phyloP scores from a whole-genome alignment of 2,113 vertebrate species.

The Megaceryle torquata region DNA sequence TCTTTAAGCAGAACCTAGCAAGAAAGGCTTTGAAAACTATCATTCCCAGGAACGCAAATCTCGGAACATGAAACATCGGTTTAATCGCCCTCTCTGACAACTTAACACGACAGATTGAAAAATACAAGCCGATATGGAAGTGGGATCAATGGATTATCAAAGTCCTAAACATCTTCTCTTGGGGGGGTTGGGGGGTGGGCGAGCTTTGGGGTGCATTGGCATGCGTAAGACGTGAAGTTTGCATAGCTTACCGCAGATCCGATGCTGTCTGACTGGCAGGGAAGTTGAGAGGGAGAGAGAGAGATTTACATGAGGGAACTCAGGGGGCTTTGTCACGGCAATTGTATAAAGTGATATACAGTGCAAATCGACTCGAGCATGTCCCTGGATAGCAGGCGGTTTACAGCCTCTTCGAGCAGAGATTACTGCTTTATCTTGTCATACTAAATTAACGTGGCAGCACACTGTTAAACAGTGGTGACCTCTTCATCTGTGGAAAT shows the following conservation, averaged over 20 bases:
- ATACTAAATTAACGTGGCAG: slow-evolving; percentile 90
- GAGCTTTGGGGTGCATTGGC: slow-evolving; percentile 65
- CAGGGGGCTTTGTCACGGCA: slow-evolving; percentile 84
- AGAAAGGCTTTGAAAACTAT: slow-evolving; percentile 78
- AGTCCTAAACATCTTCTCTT: slow-evolving; percentile 78
- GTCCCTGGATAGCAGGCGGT: slow-evolving; percentile 80
- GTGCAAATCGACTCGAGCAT: slow-evolving; percentile 82
- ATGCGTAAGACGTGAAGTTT: slow-evolving; percentile 74
- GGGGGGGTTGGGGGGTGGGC: slow-evolving; percentile 7
- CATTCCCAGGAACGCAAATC: slow-evolving; percentile 76
- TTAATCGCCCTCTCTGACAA: slow-evolving; percentile 80
- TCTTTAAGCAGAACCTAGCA: slow-evolving; percentile 74
- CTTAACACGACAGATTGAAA: slow-evolving; percentile 79
- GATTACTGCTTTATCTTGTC: slow-evolving; percentile 99
- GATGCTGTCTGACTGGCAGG: slow-evolving; percentile 75
- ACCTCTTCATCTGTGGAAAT: slow-evolving; percentile 92
- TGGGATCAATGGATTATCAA: slow-evolving; percentile 86
- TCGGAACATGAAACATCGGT: slow-evolving; percentile 76
- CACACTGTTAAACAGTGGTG: slow-evolving; percentile 82
- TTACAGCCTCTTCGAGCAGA: slow-evolving; percentile 78
- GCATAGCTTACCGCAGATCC: slow-evolving; percentile 70
- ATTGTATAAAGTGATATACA: slow-evolving; percentile 89
- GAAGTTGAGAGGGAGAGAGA: slow-evolving; percentile 69
- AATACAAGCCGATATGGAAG: slow-evolving; percentile 78
- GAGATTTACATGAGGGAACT: slow-evolving; percentile 84